These are phyloP conservation scores for Clarias gariepinus DNA, from an alignment of 2,113 vertebrate genomes.

Conservation along the genomic window DNA sequence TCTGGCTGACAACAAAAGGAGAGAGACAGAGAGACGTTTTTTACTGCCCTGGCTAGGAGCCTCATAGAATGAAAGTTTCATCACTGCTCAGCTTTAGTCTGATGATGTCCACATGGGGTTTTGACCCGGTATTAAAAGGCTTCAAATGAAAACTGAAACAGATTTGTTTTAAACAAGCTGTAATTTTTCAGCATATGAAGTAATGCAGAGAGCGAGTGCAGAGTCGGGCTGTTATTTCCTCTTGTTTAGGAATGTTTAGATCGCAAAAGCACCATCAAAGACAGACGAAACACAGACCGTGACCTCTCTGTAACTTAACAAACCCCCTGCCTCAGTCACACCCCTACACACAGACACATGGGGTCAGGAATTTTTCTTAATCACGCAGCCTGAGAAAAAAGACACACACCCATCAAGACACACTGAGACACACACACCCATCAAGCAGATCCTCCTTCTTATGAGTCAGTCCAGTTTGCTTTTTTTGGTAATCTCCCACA, in stretches of 20 bases:
- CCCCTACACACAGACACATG: slow-evolving; percentile 46
- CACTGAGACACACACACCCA: slow-evolving; percentile 17
- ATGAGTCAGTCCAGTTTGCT: slow-evolving; percentile 52
- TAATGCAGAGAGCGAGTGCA: not conserved
- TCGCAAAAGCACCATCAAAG: slow-evolving; percentile 60
- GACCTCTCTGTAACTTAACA: slow-evolving; percentile 56
- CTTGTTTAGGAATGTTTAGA: slow-evolving; percentile 63
- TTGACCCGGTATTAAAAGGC: not conserved
- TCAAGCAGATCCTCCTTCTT: slow-evolving; percentile 37
- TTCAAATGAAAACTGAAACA: not conserved
- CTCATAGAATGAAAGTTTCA: slow-evolving; percentile 43
- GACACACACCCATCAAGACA: not conserved
- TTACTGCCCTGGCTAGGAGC: slow-evolving; percentile 47
- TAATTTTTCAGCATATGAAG: not conserved
- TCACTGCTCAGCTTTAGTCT: not conserved
- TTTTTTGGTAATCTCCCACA: slow-evolving; percentile 43
- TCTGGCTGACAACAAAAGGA: slow-evolving; percentile 62
- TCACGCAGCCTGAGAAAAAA: not conserved
- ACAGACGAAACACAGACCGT: slow-evolving; percentile 50
- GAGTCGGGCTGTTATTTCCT: slow-evolving; percentile 61
- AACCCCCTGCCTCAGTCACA: slow-evolving; percentile 55
- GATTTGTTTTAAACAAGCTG: not conserved
- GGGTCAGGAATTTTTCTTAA: not conserved
- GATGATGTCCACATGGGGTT: not conserved
- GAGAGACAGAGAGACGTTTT: slow-evolving; percentile 66